A percentile compares a stretch with the other conserved stretches of the same genome.
Evolutionary conservation across 2,888 invertebrate species (phyloP).

Genomic region (Xestia sexstrigata): DNA sequence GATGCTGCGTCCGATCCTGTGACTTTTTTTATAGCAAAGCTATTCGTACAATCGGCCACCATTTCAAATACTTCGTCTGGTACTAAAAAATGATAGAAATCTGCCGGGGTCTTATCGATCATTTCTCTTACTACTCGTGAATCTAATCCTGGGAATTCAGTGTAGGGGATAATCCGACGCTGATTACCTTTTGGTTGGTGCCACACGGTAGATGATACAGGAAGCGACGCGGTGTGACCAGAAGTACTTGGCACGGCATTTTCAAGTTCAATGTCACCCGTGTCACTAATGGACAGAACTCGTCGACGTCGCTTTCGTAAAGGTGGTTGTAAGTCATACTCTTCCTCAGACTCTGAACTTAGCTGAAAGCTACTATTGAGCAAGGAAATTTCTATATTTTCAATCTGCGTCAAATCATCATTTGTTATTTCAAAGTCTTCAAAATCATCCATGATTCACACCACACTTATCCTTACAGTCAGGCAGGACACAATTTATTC

Average conservation of each 20-base stretch:
- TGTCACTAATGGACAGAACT: conserved; percentile 19
- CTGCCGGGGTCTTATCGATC: conserved; percentile 18
- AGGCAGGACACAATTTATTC: too few relatives aligned
- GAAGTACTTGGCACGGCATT: conserved; percentile 27
- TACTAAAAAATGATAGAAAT: conserved; percentile 37
- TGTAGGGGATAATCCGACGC: conserved; percentile 43
- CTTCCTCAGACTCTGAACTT: not conserved
- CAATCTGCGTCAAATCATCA: too few relatives aligned
- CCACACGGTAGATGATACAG: conserved; percentile 25
- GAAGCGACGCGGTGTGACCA: conserved; percentile 14
- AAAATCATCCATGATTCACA: too few relatives aligned
- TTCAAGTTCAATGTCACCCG: conserved; percentile 17
- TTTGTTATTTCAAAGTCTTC: too few relatives aligned
- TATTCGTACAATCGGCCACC: conserved; percentile 26
- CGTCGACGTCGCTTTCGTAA: conserved; percentile 31
- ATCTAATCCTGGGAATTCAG: conserved; percentile 40
- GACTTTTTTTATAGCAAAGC: conserved; percentile 18
- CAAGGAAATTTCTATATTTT: conserved; percentile 14
- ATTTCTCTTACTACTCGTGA: conserved; percentile 35
- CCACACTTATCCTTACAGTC: too few relatives aligned
- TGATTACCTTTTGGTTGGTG: conserved; percentile 44
- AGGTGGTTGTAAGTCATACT: conserved; percentile 18
- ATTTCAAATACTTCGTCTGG: conserved; percentile 27
- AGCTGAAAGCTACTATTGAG: conserved; percentile 7
- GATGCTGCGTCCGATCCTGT: conserved; percentile 7